Base-by-base conservation (phyloP, 2,888 invertebrate genomes). In the Tanypteryx hageni region DNA sequence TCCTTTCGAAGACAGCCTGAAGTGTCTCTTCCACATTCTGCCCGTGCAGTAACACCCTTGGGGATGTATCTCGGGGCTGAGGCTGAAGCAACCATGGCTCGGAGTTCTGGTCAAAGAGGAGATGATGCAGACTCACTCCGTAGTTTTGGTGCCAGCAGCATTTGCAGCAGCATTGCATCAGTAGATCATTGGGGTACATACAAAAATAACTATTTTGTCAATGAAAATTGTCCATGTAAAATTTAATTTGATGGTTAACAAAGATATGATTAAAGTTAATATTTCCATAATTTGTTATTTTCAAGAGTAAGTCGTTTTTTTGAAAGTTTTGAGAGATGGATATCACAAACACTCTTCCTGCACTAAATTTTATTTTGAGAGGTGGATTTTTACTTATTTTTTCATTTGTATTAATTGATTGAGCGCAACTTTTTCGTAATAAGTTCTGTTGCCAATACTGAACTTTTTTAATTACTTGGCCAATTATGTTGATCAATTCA, bases 91-190 rank as follows among this genome's bases (percentile, higher is more conserved):
- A 44, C 89, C 18, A 89, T 89, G 89, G 44, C 89, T 44, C 64
- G 56, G 56, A 64, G 64, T 44, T 11, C 31, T 68, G 64, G 64
- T 8, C 82, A 22, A 7, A n/a, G 7, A 94, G 96, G 96, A 93
- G 97, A 97, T 95, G 98, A 98, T 96, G 95, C 96, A 94, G 98
- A 98, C 94, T 98, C 98, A 93, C 95, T 98, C 93, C 97, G 97
- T 94, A 98, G 98, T 94, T 97, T 97, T 94, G 97, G 97, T 93
- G 93, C 93, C 27, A 93, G 93, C 64, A 94, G 94, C 85, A 96
- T 97, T 93, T 95, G 95, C 94, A 97, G 97, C 94, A 97, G 97
- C 93, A 97, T 97, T 93, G 97, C 97, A 92, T 97, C 98, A 22
- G 97, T 64, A n/a, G 89, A 89, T 64, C 64, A 64, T n/a, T 89